Base-by-base conservation (phyloP, 2,113 vertebrate genomes). In the Rhegmatorhina hoffmannsi region DNA sequence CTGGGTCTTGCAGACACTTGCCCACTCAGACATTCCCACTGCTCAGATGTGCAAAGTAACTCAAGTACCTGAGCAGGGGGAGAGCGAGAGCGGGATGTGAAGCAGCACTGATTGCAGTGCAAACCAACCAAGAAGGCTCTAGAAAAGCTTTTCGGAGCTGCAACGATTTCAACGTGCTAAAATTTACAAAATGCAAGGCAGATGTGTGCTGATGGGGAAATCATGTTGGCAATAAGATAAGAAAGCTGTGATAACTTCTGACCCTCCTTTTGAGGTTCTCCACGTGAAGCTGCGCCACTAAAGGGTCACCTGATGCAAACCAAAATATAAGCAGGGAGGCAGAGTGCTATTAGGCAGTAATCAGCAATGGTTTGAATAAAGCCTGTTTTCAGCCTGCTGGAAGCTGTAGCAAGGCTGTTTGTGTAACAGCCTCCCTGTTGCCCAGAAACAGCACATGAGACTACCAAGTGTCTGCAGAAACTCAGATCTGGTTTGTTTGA, bases 151-250 rank as follows among this genome's bases (percentile, higher is more conserved):
- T 94, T 88, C 38, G 63, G 76, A 76, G 43, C 59, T 50, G 28
- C 59, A 60, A 16, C 67, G 67, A 94, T 59, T 92, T 93, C 64
- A 92, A 68, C 0, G 5, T 75, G 83, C 52, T 96, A 94, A 88
- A 93, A 95, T 90, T n/a, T 52, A 86, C 47, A 34, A 90, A 96
- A 95, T 47, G 33, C 59, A 58, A 94, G 69, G 79, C 92, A 94
- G 93, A 93, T 86, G 88, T 84, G 74, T 7, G 10, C 47, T 31
- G 43, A 55, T 66, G 53, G 62, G 46, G 77, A 95, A 95, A 88
- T 59, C 2, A 21, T 13, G 18, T n/a, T 85, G 84, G 81, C 90
- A 60, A 12, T 8, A 20, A 93, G 82, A 91, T 90, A 90, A 88
- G 47, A 84, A 60, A 79, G 13, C 47, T 84, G 52, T 0, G 9